Evolutionary conservation across 2,888 invertebrate species (phyloP), one percentile per base, ranked within the genome.

Genomic region (Acronicta aceris): DNA sequence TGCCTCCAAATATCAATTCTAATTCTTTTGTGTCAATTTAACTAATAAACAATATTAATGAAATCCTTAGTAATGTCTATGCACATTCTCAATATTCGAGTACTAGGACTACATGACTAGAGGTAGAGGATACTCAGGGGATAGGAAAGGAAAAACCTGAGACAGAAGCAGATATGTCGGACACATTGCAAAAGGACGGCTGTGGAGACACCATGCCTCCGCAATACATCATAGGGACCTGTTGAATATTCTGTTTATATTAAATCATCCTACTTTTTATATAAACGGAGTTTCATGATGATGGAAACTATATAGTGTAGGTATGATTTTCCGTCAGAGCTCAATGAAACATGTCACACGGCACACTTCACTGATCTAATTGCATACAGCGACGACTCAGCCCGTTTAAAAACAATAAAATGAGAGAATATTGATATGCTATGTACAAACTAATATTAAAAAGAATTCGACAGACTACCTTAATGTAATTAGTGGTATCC

Each of bases 141-240:
- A 53, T 50, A 66, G 46, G 46, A 51, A 73, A 30, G 41, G 53
- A 21, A 36, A 52, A 86, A 94, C 94, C 94, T 94, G 94, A 93
- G 43, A 84, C 90, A 33, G 93, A 88, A 12, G 93, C 89, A 12
- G 92, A 91, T 63, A 94, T 85, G 69, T 94, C 94, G 30, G 94
- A 93, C 40, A 93, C 91, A 85, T 93, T 94, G 89, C 93, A 93
- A 82, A 88, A 93, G 71, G 94, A 92, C 54, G 92, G 92, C 81
- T 93, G 93, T 58, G 94, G 94, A 30, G 94, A 94, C 78, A 90
- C 87, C 91, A 94, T 90, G 58, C 89, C 90, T 47, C 91, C 91
- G 84, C 94, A 94, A 81, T 88, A 93, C 85, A 94, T 91, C 91
- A 94, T 91, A 65, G 92, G 90, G 41, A 94, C 91, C 94, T 94